phyloP scores from a whole-genome alignment of 2,797 vertebrate genomes.

The Phoebastria nigripes region DNA sequence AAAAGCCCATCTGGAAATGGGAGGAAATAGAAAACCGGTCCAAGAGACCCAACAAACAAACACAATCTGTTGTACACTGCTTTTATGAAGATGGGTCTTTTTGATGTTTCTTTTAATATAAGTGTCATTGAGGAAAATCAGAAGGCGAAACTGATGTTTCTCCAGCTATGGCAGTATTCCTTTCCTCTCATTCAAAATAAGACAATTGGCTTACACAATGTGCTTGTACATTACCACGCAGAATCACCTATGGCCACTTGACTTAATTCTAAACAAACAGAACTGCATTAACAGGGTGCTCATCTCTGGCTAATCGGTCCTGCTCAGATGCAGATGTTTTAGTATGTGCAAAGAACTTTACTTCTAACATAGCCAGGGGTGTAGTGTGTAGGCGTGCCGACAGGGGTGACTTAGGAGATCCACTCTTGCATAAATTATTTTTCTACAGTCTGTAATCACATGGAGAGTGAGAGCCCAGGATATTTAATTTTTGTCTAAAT shows the following conservation, averaged over 20 bases:
- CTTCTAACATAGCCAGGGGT: background rate
- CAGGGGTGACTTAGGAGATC: background rate
- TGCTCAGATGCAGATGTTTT: background rate
- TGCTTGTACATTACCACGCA: background rate
- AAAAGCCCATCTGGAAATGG: background rate
- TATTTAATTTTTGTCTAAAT: background rate
- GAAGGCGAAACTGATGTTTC: background rate
- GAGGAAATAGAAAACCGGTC: background rate
- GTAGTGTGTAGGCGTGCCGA: background rate
- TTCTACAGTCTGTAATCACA: background rate
- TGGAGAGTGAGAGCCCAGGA: background rate
- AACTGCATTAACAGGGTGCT: background rate
- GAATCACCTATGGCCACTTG: background rate
- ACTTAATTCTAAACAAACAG: background rate
- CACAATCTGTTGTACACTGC: background rate
- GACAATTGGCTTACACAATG: accelerated
- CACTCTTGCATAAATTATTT: background rate
- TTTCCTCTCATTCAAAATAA: background rate
- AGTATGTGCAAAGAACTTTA: background rate
- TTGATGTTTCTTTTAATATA: background rate
- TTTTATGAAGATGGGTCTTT: background rate
- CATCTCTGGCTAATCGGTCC: background rate
- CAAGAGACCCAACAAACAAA: background rate
- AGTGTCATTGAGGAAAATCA: background rate
- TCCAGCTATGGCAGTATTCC: background rate